phyloP scores from a whole-genome alignment of 1,140 invertebrate genomes.

The Pararge aegeria region DNA sequence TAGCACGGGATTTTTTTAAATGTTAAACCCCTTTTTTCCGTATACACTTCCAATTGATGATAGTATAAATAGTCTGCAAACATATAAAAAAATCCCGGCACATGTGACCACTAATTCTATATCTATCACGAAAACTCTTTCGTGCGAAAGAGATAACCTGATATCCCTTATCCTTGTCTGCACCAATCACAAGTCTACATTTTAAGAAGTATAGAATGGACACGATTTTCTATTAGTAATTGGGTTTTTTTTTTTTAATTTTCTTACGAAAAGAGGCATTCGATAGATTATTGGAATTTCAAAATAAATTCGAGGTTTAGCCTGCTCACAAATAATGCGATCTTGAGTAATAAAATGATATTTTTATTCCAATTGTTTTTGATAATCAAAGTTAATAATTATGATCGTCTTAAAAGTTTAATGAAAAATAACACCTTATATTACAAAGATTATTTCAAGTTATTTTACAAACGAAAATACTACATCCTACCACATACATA shows the following conservation, averaged over 20 bases:
- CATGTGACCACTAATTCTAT: slow-evolving; percentile 27
- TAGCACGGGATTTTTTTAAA: slow-evolving; percentile 28
- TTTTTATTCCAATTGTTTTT: not conserved
- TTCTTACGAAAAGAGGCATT: slow-evolving; percentile 25
- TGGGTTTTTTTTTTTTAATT: slow-evolving; percentile 10
- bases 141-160: slow-evolving; percentile 49
- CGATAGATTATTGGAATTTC: slow-evolving; percentile 33
- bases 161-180: slow-evolving; percentile 43
- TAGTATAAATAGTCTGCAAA: not conserved
- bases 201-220: slow-evolving; percentile 62
- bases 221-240: slow-evolving; percentile 43
- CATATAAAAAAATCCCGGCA: slow-evolving; percentile 11
- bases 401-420: not conserved
- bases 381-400: not conserved
- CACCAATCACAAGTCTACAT: slow-evolving; percentile 65
- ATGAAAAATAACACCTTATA: not conserved
- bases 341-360: slow-evolving; percentile 6
- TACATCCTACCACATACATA: not conserved
- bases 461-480: slow-evolving; percentile 8
- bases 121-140: slow-evolving; percentile 36
- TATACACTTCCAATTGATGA: not conserved
- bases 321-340: slow-evolving; percentile 25
- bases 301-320: slow-evolving; percentile 49
- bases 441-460: not conserved
- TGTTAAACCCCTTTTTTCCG: not conserved